Conservation (phyloP, 35 echinoderm and acorn worm genomes). For the Apostichopus parvimensis region DNA sequence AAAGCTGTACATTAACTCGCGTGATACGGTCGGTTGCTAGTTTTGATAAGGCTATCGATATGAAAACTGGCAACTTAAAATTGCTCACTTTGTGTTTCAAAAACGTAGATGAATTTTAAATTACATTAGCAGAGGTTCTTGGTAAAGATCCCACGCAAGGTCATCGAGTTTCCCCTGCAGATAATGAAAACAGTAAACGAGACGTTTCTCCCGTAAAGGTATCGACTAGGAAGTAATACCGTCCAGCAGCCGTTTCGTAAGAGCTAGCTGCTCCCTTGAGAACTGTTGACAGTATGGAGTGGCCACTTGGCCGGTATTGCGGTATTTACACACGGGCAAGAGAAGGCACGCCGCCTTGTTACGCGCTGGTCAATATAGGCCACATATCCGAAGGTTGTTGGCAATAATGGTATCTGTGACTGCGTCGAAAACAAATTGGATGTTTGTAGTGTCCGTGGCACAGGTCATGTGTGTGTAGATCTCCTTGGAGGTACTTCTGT, state of each 20-base stretch:
- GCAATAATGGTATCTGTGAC: conserved; percentile 99
- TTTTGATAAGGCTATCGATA: neutral
- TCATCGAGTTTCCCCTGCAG: conserved; percentile 30
- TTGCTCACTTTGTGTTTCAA: conserved; percentile 2
- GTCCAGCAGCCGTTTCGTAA: neutral
- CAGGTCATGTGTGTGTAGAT: conserved; percentile 99
- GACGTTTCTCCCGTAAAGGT: neutral
- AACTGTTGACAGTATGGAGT: conserved; percentile 38
- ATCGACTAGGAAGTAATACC: neutral
- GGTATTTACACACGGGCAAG: conserved; percentile 14
- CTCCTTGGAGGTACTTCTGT: conserved; percentile 93
- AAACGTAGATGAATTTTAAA: conserved; percentile 25
- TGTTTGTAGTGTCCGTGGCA: conserved; percentile 98
- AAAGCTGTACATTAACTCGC: neutral
- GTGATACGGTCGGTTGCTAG: neutral
- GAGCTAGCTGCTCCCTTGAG: conserved; percentile 10
- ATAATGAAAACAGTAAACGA: neutral
- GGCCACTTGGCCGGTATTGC: conserved; percentile 21
- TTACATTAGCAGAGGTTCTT: neutral
- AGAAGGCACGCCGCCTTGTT: conserved; percentile 17
- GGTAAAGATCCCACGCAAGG: conserved; percentile 7
- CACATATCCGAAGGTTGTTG: conserved; percentile 94
- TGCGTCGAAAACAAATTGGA: conserved; percentile 99
- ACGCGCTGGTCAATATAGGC: conserved; percentile 72
- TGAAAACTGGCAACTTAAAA: conserved; percentile 7